These are phyloP conservation scores for Brassicogethes aeneus DNA, from an alignment of 2,888 invertebrate genomes.

Conservation along the genomic window DNA sequence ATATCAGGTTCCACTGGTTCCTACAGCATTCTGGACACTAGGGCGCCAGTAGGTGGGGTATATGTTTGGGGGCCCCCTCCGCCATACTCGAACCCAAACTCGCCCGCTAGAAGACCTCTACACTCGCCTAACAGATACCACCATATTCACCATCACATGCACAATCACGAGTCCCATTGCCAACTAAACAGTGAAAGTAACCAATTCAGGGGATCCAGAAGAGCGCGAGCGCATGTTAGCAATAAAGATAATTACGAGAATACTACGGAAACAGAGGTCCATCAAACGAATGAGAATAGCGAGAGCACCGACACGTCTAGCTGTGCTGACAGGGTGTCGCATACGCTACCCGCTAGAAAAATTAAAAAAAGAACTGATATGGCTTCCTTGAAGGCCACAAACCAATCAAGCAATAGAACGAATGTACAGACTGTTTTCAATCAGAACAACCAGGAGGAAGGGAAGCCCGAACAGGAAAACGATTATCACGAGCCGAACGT, in stretches of 20 bases:
- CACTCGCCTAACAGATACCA: constrained; percentile 36
- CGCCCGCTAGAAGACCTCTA: constrained; percentile 49
- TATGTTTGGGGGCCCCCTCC: constrained; percentile 83
- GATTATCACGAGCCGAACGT: constrained; percentile 35
- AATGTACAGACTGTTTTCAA: constrained; percentile 43
- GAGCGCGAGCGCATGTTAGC: constrained; percentile 28
- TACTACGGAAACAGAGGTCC: constrained; percentile 39
- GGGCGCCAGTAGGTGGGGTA: constrained; percentile 47
- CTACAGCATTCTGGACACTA: constrained; percentile 50
- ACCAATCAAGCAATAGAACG: constrained; percentile 30
- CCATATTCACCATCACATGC: constrained; percentile 37
- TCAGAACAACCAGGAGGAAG: constrained; percentile 25
- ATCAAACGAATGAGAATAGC: constrained; percentile 36
- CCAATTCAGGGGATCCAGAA: constrained; percentile 30
- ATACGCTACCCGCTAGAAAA: constrained; percentile 48
- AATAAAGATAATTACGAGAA: constrained; percentile 48
- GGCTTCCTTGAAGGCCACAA: constrained; percentile 39
- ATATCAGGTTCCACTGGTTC: constrained; percentile 39
- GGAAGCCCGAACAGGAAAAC: constrained; percentile 35
- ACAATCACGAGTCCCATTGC: constrained; percentile 39
- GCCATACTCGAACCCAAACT: constrained; percentile 76
- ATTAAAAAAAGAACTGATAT: constrained; percentile 47
- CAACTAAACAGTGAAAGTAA: constrained; percentile 38
- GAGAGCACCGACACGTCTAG: constrained; percentile 43
- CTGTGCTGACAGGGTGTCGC: constrained; percentile 43